Percentiles rank a stretch among this genome's conserved stretches.
These are phyloP conservation scores for Macroglossus sobrinus DNA, from an alignment of 2,113 vertebrate species.

Conservation along the genomic window DNA sequence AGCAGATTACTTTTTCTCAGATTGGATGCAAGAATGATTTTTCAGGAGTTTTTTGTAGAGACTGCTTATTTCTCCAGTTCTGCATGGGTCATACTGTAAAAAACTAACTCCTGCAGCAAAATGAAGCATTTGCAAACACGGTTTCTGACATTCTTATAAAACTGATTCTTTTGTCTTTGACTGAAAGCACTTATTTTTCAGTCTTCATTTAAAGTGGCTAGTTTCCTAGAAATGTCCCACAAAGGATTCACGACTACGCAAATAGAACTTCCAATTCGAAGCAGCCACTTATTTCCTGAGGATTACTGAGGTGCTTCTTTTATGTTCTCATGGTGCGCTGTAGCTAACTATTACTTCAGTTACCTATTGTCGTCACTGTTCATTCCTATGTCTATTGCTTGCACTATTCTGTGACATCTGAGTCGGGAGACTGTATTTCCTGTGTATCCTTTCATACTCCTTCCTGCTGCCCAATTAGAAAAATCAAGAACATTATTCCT, in stretches of 20 bases:
- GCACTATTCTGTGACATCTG: too few relatives aligned
- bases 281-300: background rate
- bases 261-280: background rate
- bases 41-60: background rate
- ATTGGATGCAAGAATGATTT: background rate
- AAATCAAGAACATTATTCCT: background rate
- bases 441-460: background rate
- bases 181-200: background rate
- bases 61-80: background rate
- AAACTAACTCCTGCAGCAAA: background rate
- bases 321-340: background rate
- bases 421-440: background rate
- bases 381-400: background rate
- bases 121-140: background rate
- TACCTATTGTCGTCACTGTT: background rate
- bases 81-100: background rate
- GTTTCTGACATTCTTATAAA: background rate
- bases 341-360: background rate
- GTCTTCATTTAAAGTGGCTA: background rate
- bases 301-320: background rate
- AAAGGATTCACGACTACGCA: background rate
- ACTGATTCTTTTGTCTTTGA: background rate
- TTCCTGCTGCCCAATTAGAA: background rate
- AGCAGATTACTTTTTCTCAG: background rate
- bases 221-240: background rate